Evolutionary conservation across 2,113 vertebrate species (phyloP).

Genomic region (Philantomba maxwellii): DNA sequence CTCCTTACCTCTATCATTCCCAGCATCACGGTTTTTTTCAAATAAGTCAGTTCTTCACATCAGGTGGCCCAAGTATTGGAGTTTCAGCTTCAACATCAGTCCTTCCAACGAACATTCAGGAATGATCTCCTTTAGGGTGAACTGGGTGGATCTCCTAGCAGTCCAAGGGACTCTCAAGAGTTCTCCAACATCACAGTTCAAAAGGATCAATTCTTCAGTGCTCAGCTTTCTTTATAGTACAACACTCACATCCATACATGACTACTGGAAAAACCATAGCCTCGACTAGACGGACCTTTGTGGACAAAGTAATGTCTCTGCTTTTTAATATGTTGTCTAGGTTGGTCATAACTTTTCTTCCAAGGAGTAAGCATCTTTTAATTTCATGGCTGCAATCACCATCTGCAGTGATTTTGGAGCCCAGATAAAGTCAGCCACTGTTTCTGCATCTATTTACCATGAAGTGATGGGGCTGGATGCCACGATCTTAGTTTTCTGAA

Average conservation of each 20-base stretch:
- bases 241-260: background rate
- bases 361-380: background rate
- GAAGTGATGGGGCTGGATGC: background rate
- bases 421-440: background rate
- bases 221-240: background rate
- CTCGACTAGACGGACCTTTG: fast-evolving
- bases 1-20: background rate
- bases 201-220: background rate
- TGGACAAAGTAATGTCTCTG: background rate
- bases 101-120: background rate
- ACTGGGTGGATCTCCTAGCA: background rate
- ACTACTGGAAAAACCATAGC: background rate
- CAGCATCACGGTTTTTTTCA: background rate
- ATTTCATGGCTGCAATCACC: background rate
- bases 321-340: background rate
- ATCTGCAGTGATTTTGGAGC: background rate
- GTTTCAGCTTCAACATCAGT: background rate
- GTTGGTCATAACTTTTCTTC: background rate
- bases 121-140: background rate
- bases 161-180: background rate
- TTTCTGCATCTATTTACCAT: background rate
- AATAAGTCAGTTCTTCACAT: background rate
- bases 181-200: background rate
- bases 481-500: background rate
- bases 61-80: background rate